A percentile compares a stretch with the other conserved stretches of the same genome.
Evolutionary conservation across 1,140 invertebrate species (phyloP).

Genomic region (Anastrepha obliqua): DNA sequence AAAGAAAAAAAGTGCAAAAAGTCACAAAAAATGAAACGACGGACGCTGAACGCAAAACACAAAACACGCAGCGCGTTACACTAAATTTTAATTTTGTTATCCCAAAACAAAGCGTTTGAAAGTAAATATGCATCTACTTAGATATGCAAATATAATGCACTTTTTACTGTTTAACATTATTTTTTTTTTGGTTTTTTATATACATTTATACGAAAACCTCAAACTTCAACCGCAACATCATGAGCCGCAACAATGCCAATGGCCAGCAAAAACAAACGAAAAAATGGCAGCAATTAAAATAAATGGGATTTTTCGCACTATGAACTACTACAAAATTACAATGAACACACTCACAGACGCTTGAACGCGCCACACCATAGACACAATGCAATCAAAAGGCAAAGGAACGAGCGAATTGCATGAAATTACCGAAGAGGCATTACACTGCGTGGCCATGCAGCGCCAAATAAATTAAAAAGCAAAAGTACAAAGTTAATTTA

Average conservation of each 20-base stretch:
- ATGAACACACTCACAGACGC: background rate
- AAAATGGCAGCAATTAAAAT: constrained; percentile 49
- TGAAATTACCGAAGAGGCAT: constrained; percentile 20
- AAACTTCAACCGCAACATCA: constrained; percentile 48
- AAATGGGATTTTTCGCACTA: constrained; percentile 53
- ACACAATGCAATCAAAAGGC: background rate
- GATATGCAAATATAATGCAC: background rate
- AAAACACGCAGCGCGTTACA: constrained; percentile 9
- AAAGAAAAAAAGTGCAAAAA: background rate
- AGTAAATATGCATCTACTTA: background rate
- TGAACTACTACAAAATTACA: constrained; percentile 46
- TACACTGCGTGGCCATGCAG: background rate
- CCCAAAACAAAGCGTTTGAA: constrained; percentile 15
- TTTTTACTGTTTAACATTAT: background rate
- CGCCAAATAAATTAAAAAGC: constrained; percentile 7
- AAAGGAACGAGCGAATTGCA: background rate
- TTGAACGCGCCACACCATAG: background rate
- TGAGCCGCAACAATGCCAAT: constrained; percentile 36
- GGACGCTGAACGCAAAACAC: background rate
- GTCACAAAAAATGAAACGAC: background rate
- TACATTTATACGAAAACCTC: background rate
- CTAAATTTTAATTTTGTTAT: constrained; percentile 26
- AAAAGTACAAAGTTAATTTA: constrained; percentile 39
- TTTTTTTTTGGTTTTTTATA: background rate
- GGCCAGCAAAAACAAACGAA: constrained; percentile 1